These are phyloP conservation scores for Drosophila eohydei DNA, from an alignment of 2,888 invertebrate genomes.

Conservation along the genomic window DNA sequence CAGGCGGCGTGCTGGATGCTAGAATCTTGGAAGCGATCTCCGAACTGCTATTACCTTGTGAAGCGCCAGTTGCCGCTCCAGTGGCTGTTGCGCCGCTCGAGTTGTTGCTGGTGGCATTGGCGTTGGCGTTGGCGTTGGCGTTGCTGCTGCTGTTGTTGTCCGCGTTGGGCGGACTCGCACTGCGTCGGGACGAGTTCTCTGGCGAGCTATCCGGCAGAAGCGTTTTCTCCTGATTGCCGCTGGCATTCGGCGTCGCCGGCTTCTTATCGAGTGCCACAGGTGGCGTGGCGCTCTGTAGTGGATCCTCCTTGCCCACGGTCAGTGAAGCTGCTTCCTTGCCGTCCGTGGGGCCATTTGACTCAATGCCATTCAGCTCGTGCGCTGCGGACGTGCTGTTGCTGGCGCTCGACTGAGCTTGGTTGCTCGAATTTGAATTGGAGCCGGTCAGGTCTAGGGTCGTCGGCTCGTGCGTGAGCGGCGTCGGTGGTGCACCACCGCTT, in stretches of 20 bases:
- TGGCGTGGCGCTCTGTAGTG: conserved; percentile 64
- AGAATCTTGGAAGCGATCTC: conserved; percentile 56
- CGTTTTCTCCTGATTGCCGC: conserved; percentile 44
- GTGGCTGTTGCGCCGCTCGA: conserved; percentile 20
- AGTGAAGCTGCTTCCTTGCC: conserved; percentile 44
- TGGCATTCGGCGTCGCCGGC: conserved; percentile 61
- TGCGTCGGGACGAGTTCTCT: conserved; percentile 69
- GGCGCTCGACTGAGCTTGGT: conserved; percentile 77
- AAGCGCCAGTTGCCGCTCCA: conserved; percentile 14
- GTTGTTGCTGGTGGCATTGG: conserved; percentile 12
- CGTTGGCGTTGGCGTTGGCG: conserved; percentile 23
- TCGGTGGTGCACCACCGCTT: conserved; percentile 19
- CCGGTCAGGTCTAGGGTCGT: conserved; percentile 84
- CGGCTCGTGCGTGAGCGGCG: conserved; percentile 76
- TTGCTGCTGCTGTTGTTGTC: conserved; percentile 63
- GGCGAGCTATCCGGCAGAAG: conserved; percentile 68
- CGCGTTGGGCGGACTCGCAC: conserved; percentile 62
- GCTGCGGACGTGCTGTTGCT: conserved; percentile 69
- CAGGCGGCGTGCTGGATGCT: conserved; percentile 27
- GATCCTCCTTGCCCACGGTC: conserved; percentile 49
- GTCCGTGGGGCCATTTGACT: conserved; percentile 76
- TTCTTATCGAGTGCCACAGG: conserved; percentile 67
- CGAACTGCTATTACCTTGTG: conserved; percentile 68
- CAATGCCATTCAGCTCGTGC: conserved; percentile 81
- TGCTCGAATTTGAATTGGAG: conserved; percentile 84